phyloP scores from a whole-genome alignment of 1,140 invertebrate species.

The Formica selysi region DNA sequence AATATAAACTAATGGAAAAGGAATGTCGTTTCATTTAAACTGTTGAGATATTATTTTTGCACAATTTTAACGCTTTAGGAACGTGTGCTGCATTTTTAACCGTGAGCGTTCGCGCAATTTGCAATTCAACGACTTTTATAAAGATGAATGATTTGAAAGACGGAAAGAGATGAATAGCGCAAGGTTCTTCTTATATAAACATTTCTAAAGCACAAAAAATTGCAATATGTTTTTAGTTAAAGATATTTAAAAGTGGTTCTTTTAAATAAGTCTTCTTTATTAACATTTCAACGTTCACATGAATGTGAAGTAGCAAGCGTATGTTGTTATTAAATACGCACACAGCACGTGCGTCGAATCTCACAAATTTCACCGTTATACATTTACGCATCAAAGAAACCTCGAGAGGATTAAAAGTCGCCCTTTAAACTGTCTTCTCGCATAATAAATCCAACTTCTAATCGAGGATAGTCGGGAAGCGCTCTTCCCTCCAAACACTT shows the following conservation, averaged over 20 bases:
- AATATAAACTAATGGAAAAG: constrained; percentile 45
- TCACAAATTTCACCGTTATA: constrained; percentile 25
- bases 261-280: constrained; percentile 3
- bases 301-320: background rate
- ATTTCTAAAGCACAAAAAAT: background rate
- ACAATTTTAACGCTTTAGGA: constrained; percentile 27
- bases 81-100: constrained; percentile 18
- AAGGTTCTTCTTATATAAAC: constrained; percentile 6
- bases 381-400: constrained; percentile 17
- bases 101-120: background rate
- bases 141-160: constrained; percentile 24
- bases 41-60: constrained; percentile 40
- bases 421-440: constrained; percentile 39
- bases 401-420: constrained; percentile 28
- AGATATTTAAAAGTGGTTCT: background rate
- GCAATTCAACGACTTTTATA: constrained; percentile 27
- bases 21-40: constrained; percentile 33
- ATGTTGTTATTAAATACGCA: background rate
- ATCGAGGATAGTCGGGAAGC: constrained; percentile 54
- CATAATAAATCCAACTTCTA: constrained; percentile 53
- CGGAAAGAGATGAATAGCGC: constrained; percentile 20
- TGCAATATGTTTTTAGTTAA: constrained; percentile 22
- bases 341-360: background rate
- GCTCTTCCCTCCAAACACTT: constrained; percentile 24
- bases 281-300: background rate